Conservation (phyloP, 2,113 vertebrate genomes). For the Xyliphius kryptos region DNA sequence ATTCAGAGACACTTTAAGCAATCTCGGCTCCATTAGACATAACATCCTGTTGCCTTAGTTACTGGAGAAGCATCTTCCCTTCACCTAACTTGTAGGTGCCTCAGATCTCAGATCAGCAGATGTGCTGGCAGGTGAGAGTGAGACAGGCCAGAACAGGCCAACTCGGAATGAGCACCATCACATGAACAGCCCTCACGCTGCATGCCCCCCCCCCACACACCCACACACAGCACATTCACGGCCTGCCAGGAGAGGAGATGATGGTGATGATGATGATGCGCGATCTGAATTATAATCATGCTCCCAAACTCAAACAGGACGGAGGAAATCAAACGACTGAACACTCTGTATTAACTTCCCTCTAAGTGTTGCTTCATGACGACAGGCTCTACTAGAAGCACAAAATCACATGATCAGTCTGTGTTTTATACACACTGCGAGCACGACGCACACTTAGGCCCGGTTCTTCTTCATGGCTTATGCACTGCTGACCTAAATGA, state of each 20-base stretch:
- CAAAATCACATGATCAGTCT: not conserved
- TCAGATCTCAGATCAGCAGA: conserved; percentile 15
- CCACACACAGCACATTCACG: conserved; percentile 21
- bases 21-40: not conserved
- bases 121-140: conserved; percentile 48
- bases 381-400: not conserved
- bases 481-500: not conserved
- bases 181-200: conserved; percentile 19
- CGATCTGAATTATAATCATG: conserved; percentile 3
- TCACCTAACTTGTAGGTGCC: conserved; percentile 31
- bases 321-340: not conserved
- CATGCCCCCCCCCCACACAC: not conserved
- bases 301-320: not conserved
- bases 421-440: not conserved
- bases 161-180: conserved; percentile 1
- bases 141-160: conserved; percentile 49
- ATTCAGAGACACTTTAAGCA: not conserved
- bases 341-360: not conserved
- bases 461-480: not conserved
- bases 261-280: too few relatives aligned
- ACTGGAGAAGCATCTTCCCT: conserved; percentile 28
- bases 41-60: too few relatives aligned
- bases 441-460: not conserved
- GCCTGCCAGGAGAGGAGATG: not conserved
- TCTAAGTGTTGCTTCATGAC: not conserved